phyloP scores from a whole-genome alignment of 2,888 invertebrate genomes.

The Torymus texanus region DNA sequence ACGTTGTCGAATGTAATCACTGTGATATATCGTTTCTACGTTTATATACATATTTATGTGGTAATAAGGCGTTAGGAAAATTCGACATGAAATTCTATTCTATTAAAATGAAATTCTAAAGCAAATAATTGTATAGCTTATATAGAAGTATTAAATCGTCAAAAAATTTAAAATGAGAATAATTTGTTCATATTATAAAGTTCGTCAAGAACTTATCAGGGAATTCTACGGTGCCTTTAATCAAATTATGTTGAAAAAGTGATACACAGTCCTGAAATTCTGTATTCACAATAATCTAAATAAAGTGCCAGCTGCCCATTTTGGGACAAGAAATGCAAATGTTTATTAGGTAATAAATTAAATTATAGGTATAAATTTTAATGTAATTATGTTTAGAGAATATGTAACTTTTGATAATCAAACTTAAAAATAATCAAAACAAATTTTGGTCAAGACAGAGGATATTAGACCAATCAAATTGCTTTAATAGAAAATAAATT shows the following conservation, averaged over 20 bases:
- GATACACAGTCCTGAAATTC: conserved; percentile 48
- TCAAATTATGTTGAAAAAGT: conserved; percentile 38
- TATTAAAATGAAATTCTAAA: conserved; percentile 35
- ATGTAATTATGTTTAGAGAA: conserved; percentile 6
- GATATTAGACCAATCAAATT: conserved; percentile 27
- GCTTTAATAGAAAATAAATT: conserved; percentile 16
- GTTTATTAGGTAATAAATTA: conserved; percentile 29
- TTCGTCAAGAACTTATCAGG: conserved; percentile 17
- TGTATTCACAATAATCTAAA: conserved; percentile 38
- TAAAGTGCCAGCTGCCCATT: conserved; percentile 49
- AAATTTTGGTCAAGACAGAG: neutral
- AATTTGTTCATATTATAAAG: conserved; percentile 17
- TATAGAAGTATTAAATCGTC: conserved; percentile 4
- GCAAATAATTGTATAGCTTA: conserved; percentile 8
- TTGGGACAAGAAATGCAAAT: conserved; percentile 30
- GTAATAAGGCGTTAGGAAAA: conserved; percentile 11
- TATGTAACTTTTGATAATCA: neutral
- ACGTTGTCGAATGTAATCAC: conserved; percentile 52
- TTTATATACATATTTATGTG: conserved; percentile 23
- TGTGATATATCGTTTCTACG: conserved; percentile 56
- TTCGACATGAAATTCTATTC: too few relatives aligned
- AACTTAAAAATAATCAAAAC: neutral
- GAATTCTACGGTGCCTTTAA: conserved; percentile 56
- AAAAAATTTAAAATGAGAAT: conserved; percentile 18
- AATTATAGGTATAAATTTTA: conserved; percentile 35